Evolutionary conservation across 2,113 vertebrate species (phyloP), one percentile per base, ranked within the genome.

Genomic region (Urocynchramus pylzowi): DNA sequence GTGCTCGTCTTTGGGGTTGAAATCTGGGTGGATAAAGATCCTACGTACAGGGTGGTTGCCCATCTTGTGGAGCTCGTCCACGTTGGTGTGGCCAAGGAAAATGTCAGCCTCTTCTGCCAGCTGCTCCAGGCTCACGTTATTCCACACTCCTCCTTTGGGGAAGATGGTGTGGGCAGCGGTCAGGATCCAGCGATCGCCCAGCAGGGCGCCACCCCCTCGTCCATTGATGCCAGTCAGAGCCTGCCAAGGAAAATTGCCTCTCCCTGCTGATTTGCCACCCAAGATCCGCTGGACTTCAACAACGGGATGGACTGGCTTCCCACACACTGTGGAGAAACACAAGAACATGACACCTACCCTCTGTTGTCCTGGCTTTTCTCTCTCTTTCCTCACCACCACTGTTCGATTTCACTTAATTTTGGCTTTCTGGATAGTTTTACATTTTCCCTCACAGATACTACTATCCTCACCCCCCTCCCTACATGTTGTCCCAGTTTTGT

Each of bases 161-260:
- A 97, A 68, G 41, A 99, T 94, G 23, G 98, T 98, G 57, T 99
- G 99, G 53, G 99, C 99, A 2, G 99, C 99, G 0, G 99, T 99
- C 65, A 99, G 94, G 67, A 99, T 98, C 99, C 99, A 99, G 27
- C 95, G 98, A 76, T 99, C 99, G 0, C 97, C 98, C 82, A 99
- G 98, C 52, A 99, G 97, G 1, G 98, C 98, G 1, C 99, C 99
- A 6, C 98, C 99, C 3, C 98, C 98, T 49, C 97, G 89, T 13
- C 98, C 98, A 0, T 95, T 1, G 82, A 95, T 26, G 9, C 1
- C 7, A 7, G 90, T 93, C 98, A 98, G 90, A 6, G 98, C 98
- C 59, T 99, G 99, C 99, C 99, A 99, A 4, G 99, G 99, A 86
- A 99, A 98, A 75, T 97, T 98, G 79, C 99, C 98, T 8, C 44